Evolutionary conservation across 2,888 invertebrate genomes (phyloP), one percentile per base, ranked within the genome.

Genomic region (Drosophila aldrichi): DNA sequence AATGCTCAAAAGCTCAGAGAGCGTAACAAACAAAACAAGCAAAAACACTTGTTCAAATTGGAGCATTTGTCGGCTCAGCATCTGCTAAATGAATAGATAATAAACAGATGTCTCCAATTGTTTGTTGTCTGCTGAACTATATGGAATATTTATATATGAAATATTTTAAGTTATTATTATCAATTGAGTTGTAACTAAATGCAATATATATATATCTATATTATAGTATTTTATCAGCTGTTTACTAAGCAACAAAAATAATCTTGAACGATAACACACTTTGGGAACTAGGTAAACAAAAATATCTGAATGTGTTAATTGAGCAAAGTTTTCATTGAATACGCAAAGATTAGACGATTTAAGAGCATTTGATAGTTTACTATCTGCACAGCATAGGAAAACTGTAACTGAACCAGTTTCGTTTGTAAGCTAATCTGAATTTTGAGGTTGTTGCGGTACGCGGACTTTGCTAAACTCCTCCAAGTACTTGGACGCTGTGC

Each of bases 1-100:
- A 38, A 44, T 18, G 18, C 54, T 22, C 52, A 36, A 43, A 29
- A 67, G 70, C 61, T 16, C 67, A 75, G 38, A 88, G 70, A 79
- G 77, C 85, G 67, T 87, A 57, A 82, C 81, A 75, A 70, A 80
- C 81, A 74, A 67, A 54, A 55, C 22, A 62, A 64, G 25, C n/a
- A 12, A 55, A 61, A 77, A 73, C 86, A 88, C 72, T 78, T 86
- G 88, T 68, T 63, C 56, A 77, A 82, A 88, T 70, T 79, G 71
- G 72, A 79, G 63, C 69, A 63, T 59, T 58, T 14, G 12, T 44
- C 10, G 52, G 29, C 25, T 18, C 41, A 25, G 54, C 43, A 64
- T 41, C 55, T 44, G 48, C 40, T 44, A 43, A 55, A 51, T 61
- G 41, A 62, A 67, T 65, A 49, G 36, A 61, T 40, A 58, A 36